Evolutionary conservation across 1,140 invertebrate genomes (phyloP), one percentile per base, ranked within the genome.

Genomic region (Aphidius gifuensis): DNA sequence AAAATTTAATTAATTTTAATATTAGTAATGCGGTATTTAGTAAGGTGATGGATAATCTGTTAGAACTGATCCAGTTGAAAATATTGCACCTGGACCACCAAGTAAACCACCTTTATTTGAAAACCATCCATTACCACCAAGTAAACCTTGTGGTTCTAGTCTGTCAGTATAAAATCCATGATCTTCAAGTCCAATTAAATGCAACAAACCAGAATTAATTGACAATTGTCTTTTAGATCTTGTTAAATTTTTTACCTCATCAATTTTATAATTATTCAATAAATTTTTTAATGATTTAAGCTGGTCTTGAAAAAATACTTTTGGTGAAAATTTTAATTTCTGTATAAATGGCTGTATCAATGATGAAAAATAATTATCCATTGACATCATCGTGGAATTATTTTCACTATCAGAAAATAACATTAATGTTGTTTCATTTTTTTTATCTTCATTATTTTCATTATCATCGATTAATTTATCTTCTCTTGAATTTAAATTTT

Each of bases 1-100:
- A 32, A 32, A 32, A 3, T 32, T 3, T 3, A 32, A 32, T 32
- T 32, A 32, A 3, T 32, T 32, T 32, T 32, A 32, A 32, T 32
- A 32, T 32, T 44, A 7, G 5, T 46, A 38, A 32, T 58, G 16
- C 16, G 16, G 16, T 16, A 71, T 73, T 61, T 65, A 72, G 55
- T 79, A 79, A 39, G 76, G 62, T 0, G 70, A 70, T 21, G 77
- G 75, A 64, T 79, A 79, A 67, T 79, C 77, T 3, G 77, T 79
- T 6, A 77, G 64, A 1, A 77, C 46, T 58, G 73, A 74, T 4
- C 77, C 76, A 0, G 77, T 77, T 0, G 77, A 78, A 0, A 76
- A 45, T 67, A 77, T 70, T 1, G 73, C 73, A 3, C 76, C 77
- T 9, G 77, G 76, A 6, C 73, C 75, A 6, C 76, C 76, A 1